Base-by-base conservation (phyloP, 2,888 invertebrate genomes). In the Poecilobothrus nobilitatus region DNA sequence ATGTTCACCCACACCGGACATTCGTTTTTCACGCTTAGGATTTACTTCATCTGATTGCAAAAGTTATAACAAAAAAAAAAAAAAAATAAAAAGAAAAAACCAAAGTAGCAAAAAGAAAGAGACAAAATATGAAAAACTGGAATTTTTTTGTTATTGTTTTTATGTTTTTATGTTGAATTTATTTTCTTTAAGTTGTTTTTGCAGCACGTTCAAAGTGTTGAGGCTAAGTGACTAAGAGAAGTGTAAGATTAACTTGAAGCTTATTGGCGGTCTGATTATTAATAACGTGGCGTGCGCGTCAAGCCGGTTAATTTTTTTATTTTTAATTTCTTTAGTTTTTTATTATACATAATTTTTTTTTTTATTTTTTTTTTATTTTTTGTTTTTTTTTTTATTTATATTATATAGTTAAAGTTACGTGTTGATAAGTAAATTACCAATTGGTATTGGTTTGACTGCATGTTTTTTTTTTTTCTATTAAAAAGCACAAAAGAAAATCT, bases 1-100 rank as follows among this genome's bases (percentile, higher is more conserved):
- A 63, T 69, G 69, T 63, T 69, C 69, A 69, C 69, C 69, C 69
- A 69, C 69, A 69, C 69, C 67, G 67, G 27, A 63, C 63, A 63
- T 27, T 63, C 27, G 63, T 63, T 63, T 63, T 63, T 63, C 27
- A 12, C 53, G 53, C 53, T 53, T 53, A 27, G 27, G 53, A 53
- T 53, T 15, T 15, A 15, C 18, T 53, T 53, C 53, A 15, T n/a
- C 15, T 12, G 53, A 53, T 53, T 53, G 53, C 18, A 18, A 9
- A 53, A 53, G 12, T 12, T 53, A 53, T 12, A 12, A 53, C 7
- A 53, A 53, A 12, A 53, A 18, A 15, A 9, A 53, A 1, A 53
- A 53, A 12, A 53, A 53, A 53, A 53, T 1, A 18, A 53, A 53
- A 53, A 53, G 18, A n/a, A 7, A 44, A 44, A 44, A 44, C 3